Base-by-base conservation (phyloP, 2,888 invertebrate species). In the Ophioninae sp. region DNA sequence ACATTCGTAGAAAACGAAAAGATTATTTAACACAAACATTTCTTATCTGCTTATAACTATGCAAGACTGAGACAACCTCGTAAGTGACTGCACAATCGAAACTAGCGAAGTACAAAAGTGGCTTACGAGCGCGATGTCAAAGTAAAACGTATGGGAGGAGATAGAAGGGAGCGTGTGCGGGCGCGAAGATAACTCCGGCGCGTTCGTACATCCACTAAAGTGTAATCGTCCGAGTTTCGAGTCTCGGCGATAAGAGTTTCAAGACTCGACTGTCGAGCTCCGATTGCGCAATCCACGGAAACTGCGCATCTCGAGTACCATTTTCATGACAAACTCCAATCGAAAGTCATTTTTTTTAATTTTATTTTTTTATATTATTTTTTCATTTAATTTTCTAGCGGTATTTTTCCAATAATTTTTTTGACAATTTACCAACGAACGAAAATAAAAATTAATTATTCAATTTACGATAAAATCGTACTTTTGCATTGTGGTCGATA, bases 61-160 rank as follows among this genome's bases (percentile, higher is more conserved):
- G 22, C 61, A 23, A 20, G 17, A 51, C 51, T 17, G 51, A 56
- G 58, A 71, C 39, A 56, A 71, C 71, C 71, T 72, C 61, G 72
- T 39, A 61, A 59, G 59, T 61, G 73, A 74, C 73, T 74, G 44
- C 23, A 51, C 61, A 63, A 74, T 74, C n/a, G 30, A 64, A 63
- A 44, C 73, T 44, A 23, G 23, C 44, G 73, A 30, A 39, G 51
- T 51, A n/a, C 44, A 63, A 51, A 74, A 74, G 63, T 74, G 63
- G 73, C 51, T 51, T 71, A 56, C 71, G 71, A 30, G 56, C 20
- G 58, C 37, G 51, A 30, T 20, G 30, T 20, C 37, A 56, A 71
- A 75, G 69, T 68, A 61, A 44, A 59, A 44, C 58, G 39, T 23
- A n/a, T 41, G 59, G 17, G 13, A 51, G 39, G 58, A 58, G 71